A percentile compares a stretch with the other conserved stretches of the same genome.
Conservation (phyloP, 1,140 invertebrate genomes). For the Arctopsyche grandis region DNA sequence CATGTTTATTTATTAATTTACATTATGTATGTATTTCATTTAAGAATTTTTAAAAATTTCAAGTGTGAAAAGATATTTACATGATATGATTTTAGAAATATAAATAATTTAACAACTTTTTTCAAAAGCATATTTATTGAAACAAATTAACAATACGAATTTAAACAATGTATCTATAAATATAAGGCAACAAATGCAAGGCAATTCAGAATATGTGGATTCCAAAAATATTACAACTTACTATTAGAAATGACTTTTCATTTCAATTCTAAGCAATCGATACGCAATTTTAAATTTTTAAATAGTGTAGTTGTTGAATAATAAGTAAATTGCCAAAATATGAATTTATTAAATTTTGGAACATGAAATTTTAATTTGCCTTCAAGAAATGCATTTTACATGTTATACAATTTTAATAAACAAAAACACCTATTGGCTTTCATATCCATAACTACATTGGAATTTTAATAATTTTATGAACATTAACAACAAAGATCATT, state of each 20-base stretch:
- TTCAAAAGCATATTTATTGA: no score
- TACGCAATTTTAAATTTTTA: background rate
- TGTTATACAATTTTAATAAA: no score
- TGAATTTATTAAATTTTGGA: no score
- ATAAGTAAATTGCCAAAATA: no score
- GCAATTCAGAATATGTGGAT: background rate
- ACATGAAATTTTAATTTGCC: no score
- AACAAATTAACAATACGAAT: no score
- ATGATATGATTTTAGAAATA: background rate
- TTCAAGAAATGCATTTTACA: no score
- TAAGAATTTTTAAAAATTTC: background rate
- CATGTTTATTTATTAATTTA: slow-evolving; percentile 22
- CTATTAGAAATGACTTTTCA: background rate
- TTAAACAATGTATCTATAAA: background rate
- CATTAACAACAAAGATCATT: no score
- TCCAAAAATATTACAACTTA: background rate
- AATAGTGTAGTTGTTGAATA: no score
- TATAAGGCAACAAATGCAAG: background rate
- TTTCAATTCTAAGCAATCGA: background rate
- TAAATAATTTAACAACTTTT: background rate
- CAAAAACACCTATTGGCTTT: no score
- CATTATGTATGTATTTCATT: slow-evolving; percentile 1
- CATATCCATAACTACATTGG: no score
- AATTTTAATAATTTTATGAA: no score
- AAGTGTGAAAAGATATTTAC: slow-evolving; percentile 17